Conservation (phyloP, 1,140 invertebrate genomes). For the Saccostrea cuccullata region DNA sequence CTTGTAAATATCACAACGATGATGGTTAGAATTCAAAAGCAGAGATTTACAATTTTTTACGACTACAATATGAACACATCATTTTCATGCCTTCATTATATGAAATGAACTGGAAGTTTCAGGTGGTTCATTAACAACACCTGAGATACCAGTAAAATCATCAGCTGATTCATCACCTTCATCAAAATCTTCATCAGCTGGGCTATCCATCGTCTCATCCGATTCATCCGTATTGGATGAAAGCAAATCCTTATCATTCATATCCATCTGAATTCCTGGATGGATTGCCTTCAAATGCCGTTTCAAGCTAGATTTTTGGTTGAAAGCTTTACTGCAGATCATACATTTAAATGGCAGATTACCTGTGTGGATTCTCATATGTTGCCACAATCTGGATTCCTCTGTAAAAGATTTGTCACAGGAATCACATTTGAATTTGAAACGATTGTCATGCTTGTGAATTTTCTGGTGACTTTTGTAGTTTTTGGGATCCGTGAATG, state of each 20-base stretch:
- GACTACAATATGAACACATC: not conserved
- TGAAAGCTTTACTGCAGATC: slow-evolving; percentile 20
- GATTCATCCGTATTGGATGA: not conserved
- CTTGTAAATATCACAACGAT: not conserved
- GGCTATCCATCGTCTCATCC: not conserved
- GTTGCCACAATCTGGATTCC: slow-evolving; percentile 17
- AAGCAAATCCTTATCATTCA: not conserved
- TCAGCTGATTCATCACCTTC: not conserved
- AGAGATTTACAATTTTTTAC: too few species aligned
- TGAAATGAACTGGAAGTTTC: slow-evolving; percentile 15
- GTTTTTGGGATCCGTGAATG: slow-evolving; percentile 93
- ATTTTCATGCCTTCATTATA: not conserved
- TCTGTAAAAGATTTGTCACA: slow-evolving; percentile 29
- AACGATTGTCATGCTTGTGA: slow-evolving; percentile 84
- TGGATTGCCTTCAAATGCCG: not conserved
- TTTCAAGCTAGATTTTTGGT: slow-evolving; percentile 12
- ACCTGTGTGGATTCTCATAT: slow-evolving; percentile 17
- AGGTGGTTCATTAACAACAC: slow-evolving; percentile 2
- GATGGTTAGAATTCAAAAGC: too few species aligned
- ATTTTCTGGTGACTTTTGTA: slow-evolving; percentile 88
- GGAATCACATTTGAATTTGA: slow-evolving; percentile 7
- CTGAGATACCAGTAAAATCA: not conserved
- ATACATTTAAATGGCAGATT: slow-evolving; percentile 15
- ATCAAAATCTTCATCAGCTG: not conserved
- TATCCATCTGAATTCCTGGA: not conserved